Base-by-base conservation (phyloP, 2,888 invertebrate genomes). In the Myathropa florea region DNA sequence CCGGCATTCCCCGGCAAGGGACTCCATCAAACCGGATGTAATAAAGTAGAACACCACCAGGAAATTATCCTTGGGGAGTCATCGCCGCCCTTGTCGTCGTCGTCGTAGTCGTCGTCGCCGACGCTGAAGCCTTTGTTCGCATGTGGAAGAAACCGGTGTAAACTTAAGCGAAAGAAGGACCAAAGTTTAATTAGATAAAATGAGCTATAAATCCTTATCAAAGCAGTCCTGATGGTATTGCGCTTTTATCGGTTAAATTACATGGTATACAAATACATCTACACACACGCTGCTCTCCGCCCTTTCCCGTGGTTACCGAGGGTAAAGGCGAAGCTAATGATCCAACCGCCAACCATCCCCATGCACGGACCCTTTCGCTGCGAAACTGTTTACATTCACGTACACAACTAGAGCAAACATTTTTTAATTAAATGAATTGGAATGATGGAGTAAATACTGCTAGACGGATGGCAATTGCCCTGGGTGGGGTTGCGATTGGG, bases 341-440 rank as follows among this genome's bases (percentile, higher is more conserved):
- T 77, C 59, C 71, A 78, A 68, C 46, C 46, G 18, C 59, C 78
- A 75, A 28, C 65, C 55, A 68, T 60, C 61, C 60, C 36, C 14
- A n/a, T 36, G 39, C 61, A 67, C 64, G 39, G 57, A 65, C 57
- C 75, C 75, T 64, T 68, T 72, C 59, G 36, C 33, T 39, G 55
- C 64, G 36, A 53, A 77, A 73, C 72, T 68, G 85, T 85, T 85
- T 85, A 70, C 77, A 78, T 82, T 85, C 60, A 85, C 77, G 73
- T 70, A 77, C 73, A 85, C 82, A 78, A 82, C 60, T 68, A 67
- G 67, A 73, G 85, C 77, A 82, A 82, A 78, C 68, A 82, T 85
- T 85, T 85, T 85, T 85, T 85, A 85, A 85, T 85, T 85, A 85
- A 85, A 82, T 85, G 82, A 78, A 77, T 85, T 85, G 84, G 76